Base-by-base conservation (phyloP, 2,888 invertebrate genomes). In the Saturnia pavonia region DNA sequence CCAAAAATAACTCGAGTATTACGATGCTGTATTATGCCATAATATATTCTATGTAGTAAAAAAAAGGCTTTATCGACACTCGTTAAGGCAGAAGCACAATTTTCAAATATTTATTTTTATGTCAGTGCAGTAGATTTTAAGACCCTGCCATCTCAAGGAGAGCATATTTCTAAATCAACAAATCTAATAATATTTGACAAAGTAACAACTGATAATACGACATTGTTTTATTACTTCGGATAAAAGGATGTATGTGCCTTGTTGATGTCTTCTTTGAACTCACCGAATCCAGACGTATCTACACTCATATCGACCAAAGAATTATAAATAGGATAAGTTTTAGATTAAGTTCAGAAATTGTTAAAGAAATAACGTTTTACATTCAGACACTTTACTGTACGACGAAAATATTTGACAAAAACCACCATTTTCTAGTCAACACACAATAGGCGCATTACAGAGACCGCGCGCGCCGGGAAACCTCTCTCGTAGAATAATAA, bases 241-340 rank as follows among this genome's bases (percentile, higher is more conserved):
- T 45, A 16, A 16, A 45, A 54, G 22, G n/a, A n/a, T n/a, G 11
- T 0, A 68, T 51, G 70, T 72, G 72, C 67, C 27, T 57, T 67
- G 72, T 68, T 16, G 60, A 27, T 60, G 45, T 75, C 72, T 73
- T 66, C 45, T 71, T 70, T 67, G 66, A 69, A 60, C 70, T 68
- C 69, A 69, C 72, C 68, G 72, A 69, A 67, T 71, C 71, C 72
- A 74, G 76, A 85, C 82, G 69, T 76, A 83, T 84, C 86, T 90
- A 89, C 89, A 90, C 89, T 90, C 88, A 90, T 83, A 80, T 81
- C 84, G 90, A 93, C 92, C 92, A 93, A 93, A 93, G 92, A 93
- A 86, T 82, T 88, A 84, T 54, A 76, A 65, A 76, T 89, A 88
- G 57, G 86, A 70, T 79, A 83, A 84, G 77, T 80, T 79, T 73